Evolutionary conservation across 2,113 vertebrate species (phyloP).

Genomic region (Blennius ocellaris): DNA sequence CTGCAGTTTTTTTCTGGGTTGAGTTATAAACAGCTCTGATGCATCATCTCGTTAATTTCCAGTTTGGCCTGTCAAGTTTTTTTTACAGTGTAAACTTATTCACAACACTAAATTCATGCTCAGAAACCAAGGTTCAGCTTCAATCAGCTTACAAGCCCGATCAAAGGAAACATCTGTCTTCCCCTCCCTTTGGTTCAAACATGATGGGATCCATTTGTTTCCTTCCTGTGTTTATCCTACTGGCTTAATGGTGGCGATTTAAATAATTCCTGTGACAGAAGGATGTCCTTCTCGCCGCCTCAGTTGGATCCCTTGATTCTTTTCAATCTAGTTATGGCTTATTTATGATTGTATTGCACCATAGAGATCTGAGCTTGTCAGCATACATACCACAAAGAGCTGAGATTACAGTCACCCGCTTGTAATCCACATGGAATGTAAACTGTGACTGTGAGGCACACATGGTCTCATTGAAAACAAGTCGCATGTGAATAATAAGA

Average conservation of each 20-base stretch:
- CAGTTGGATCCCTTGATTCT: conserved; percentile 4
- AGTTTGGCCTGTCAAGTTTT: no score
- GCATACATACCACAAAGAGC: not conserved
- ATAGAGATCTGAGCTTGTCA: not conserved
- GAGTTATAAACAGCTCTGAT: no score
- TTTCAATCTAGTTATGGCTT: not conserved
- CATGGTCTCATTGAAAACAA: not conserved
- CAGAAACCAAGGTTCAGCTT: not conserved
- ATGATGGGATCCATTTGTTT: conserved; percentile 46
- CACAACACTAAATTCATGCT: no score
- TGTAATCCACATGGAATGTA: conserved; percentile 47
- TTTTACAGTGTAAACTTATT: no score
- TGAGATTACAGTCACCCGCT: conserved; percentile 30
- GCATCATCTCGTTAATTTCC: no score
- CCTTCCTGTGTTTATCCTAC: conserved; percentile 75
- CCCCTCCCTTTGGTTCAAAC: conserved; percentile 6
- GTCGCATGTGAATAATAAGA: not conserved
- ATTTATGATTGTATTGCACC: not conserved
- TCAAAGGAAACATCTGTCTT: conserved; percentile 56
- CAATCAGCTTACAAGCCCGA: not conserved
- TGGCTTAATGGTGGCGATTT: conserved; percentile 29
- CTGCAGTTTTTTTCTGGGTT: no score
- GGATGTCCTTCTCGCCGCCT: conserved; percentile 7
- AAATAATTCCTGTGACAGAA: conserved; percentile 17
- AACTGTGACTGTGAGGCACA: conserved; percentile 14